phyloP scores from a whole-genome alignment of 92 coral and sea anemone genomes.

The Actinernus sp. region DNA sequence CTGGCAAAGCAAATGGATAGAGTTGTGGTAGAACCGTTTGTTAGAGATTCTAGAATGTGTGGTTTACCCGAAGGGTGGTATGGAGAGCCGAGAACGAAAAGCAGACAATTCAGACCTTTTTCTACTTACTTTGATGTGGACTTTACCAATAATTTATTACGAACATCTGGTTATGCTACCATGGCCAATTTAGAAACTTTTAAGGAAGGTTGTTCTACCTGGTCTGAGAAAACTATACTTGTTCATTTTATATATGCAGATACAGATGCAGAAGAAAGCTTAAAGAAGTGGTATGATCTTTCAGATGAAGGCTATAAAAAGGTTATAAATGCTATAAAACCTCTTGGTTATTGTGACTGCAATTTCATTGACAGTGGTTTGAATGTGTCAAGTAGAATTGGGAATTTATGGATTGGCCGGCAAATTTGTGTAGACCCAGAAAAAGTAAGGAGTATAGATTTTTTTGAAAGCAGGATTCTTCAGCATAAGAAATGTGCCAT shows the following conservation, averaged over 20 bases:
- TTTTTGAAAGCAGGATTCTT: conserved; percentile 67
- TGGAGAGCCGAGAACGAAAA: conserved; percentile 72
- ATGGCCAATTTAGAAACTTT: conserved; percentile 72
- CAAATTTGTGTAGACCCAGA: conserved; percentile 94
- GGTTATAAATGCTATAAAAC: conserved; percentile 24
- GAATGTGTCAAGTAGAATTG: conserved; percentile 79
- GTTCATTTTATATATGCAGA: conserved; percentile 86
- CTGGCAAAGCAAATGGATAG: conserved; percentile 74
- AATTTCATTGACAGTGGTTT: conserved; percentile 86
- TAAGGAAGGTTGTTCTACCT: conserved; percentile 64
- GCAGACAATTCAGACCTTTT: conserved; percentile 85
- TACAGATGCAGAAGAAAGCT: conserved; percentile 61
- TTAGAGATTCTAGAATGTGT: conserved; percentile 98
- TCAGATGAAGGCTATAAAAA: conserved; percentile 38
- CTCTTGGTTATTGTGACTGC: conserved; percentile 86
- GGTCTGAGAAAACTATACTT: conserved; percentile 51
- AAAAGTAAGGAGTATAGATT: conserved; percentile 51
- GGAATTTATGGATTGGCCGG: conserved; percentile 65
- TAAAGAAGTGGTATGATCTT: conserved; percentile 79
- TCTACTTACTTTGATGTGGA: conserved; percentile 83
- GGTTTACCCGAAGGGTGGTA: conserved; percentile 91
- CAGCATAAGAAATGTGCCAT: conserved; percentile 72
- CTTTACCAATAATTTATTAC: conserved; percentile 74
- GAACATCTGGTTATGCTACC: conserved; percentile 61
- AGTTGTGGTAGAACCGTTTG: conserved; percentile 89